Evolutionary conservation across 2,888 invertebrate genomes (phyloP).

Genomic region (Apamea sordens): DNA sequence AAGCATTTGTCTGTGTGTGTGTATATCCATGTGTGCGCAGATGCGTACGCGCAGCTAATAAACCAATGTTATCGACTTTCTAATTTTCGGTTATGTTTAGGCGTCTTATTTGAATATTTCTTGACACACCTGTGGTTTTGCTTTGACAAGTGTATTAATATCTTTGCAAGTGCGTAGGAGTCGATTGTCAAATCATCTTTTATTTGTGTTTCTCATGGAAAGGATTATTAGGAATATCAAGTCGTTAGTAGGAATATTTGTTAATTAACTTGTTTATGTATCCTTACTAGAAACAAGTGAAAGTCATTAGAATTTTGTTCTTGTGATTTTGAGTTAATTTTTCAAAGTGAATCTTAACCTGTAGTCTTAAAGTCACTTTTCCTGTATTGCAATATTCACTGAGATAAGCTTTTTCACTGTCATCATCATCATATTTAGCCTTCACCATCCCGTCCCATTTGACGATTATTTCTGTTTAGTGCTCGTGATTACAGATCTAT

Average conservation of each 20-base stretch:
- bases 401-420: no score
- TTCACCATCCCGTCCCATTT: not conserved
- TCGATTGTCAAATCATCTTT: not conserved
- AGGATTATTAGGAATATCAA: constrained; percentile 12
- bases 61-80: constrained; percentile 82
- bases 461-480: not conserved
- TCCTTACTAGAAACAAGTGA: not conserved
- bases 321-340: not conserved
- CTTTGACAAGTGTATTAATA: constrained; percentile 56
- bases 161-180: constrained; percentile 31
- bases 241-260: constrained; percentile 3
- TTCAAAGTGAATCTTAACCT: not conserved
- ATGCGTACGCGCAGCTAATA: constrained; percentile 70
- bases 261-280: not conserved
- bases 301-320: not conserved
- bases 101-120: constrained; percentile 59
- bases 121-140: constrained; percentile 61
- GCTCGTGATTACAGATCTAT: not conserved
- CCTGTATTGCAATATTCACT: no score
- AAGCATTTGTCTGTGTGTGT: constrained; percentile 59
- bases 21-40: constrained; percentile 52
- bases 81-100: constrained; percentile 77
- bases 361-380: not conserved
- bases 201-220: constrained; percentile 28
- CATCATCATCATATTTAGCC: not conserved